A percentile compares a stretch with the other conserved stretches of the same genome.
Evolutionary conservation across 2,797 vertebrate genomes (phyloP).

Genomic region (Ceyx erithaca): DNA sequence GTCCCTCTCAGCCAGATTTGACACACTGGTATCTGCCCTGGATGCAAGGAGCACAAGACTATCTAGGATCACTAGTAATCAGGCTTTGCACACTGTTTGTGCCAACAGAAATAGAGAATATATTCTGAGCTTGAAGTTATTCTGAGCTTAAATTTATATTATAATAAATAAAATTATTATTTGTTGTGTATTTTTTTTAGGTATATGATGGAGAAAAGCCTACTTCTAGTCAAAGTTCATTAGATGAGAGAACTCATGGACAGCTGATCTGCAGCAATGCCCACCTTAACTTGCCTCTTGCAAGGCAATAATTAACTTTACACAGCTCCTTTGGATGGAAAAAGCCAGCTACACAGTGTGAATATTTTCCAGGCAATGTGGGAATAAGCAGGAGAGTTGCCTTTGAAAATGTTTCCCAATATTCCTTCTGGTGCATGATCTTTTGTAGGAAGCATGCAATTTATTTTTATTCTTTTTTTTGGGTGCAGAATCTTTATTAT

Average conservation of each 20-base stretch:
- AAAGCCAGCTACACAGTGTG: background rate
- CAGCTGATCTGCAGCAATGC: background rate
- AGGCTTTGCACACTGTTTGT: background rate
- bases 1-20: conserved; percentile 3
- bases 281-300: background rate
- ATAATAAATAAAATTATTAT: too few relatives aligned
- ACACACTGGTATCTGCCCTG: background rate
- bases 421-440: background rate
- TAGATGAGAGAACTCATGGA: background rate
- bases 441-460: background rate
- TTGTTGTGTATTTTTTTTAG: background rate
- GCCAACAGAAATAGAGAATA: background rate
- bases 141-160: background rate
- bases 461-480: background rate
- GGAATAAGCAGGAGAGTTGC: background rate
- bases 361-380: background rate
- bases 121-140: background rate
- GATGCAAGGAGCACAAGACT: background rate
- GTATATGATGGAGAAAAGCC: background rate
- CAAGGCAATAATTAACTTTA: background rate
- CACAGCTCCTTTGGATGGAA: background rate
- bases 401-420: background rate
- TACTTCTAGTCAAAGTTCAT: background rate
- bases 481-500: background rate
- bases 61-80: background rate